Evolutionary conservation across 2,888 invertebrate species (phyloP), one percentile per base, ranked within the genome.

Genomic region (Plagiodera versicolora): DNA sequence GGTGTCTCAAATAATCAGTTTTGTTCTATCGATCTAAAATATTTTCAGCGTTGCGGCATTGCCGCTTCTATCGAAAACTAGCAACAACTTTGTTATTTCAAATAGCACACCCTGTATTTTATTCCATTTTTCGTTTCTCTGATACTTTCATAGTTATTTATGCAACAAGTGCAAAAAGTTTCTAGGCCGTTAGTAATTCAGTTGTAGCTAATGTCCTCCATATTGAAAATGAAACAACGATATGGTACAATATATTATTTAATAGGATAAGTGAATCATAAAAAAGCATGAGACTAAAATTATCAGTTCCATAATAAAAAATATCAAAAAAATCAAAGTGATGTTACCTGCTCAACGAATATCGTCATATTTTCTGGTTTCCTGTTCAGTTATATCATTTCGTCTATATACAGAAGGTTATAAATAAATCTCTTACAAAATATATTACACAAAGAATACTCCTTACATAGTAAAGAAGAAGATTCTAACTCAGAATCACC

Each of bases 381-480:
- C 11, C 32, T 10, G 10, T 16, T 9, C 18, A 16, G n/a, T 46
- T 46, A 19, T 16, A 9, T 46, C 17, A 46, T 46, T 46, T 32
- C 32, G 39, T 16, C 30, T 57, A 49, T 57, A 6, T 61, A 61
- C 57, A 57, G 20, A 28, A 45, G 49, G 19, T 19, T 61, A 61
- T 60, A 61, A 60, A 60, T 60, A 56, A n/a, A 56, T 47, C 24
- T 46, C 30, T 51, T 61, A 47, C 47, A 45, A 56, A 48, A 61
- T 60, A 61, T 62, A 53, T 63, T 63, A 61, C 61, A 64, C 55
- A 46, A 46, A 51, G 61, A 47, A 54, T 28, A 62, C 48, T 56
- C 57, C 67, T 66, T 67, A 67, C 67, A 67, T 28, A 61, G 67
- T 67, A 67, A 66, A 68, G 65, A 61, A 63, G 16, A 28, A 48